Evolutionary conservation across 1,140 invertebrate species (phyloP), one percentile per base, ranked within the genome.

Genomic region (Thaumetopoea pityocampa): DNA sequence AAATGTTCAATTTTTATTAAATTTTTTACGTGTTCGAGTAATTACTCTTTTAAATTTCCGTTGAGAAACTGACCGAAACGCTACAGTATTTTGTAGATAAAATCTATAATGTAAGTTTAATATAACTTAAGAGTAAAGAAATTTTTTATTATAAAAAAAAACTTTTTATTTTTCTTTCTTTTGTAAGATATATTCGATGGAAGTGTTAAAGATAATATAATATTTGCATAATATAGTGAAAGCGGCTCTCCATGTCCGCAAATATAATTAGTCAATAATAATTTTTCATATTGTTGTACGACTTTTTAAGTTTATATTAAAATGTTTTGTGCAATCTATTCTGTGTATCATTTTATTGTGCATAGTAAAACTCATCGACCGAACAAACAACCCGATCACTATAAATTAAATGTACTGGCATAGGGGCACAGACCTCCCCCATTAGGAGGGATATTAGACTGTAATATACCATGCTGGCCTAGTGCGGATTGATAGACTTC

Each of bases 271-370:
- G 87, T 89, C 86, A 90, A 90, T 81, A 83, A 83, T 90, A 90
- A 90, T 90, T 90, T 90, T 91, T 91, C 88, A 90, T 90, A 90
- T 89, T 90, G 88, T 90, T 90, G 89, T 91, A 91, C 90, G 88
- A 87, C 91, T 91, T 92, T 91, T 91, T 91, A 92, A 91, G 90
- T 91, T 91, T 91, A 90, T 91, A 91, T 91, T 91, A 91, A 91
- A 91, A 90, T 89, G 87, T 90, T 88, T 90, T 90, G 89, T 91
- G 89, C 88, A 90, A 84, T 84, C 79, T 84, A 78, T 40, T 32
- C 16, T 53, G 51, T 51, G 51, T 73, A 42, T 68, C 37, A 41
- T 32, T 41, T n/a, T n/a, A n/a, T n/a, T n/a, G n/a, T n/a, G n/a
- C n/a, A n/a, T n/a, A n/a, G n/a, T n/a, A n/a, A n/a, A n/a, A n/a